These are phyloP conservation scores for Pseudochromis fuscus DNA, from an alignment of 2,797 vertebrate genomes.

Conservation along the genomic window DNA sequence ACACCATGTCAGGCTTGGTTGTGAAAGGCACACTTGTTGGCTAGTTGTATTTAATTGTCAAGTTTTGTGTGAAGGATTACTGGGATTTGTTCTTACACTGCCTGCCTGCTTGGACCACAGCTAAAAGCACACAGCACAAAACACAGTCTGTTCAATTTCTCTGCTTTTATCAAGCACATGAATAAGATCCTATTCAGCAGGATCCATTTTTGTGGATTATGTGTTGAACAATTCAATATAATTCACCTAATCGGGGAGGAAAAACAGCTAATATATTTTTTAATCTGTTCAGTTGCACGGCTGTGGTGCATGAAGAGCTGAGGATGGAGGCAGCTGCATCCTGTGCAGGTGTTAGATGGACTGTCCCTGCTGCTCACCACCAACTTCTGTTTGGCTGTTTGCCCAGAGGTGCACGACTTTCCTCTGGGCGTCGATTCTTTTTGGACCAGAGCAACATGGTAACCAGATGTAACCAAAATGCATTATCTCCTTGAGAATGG, in stretches of 20 bases:
- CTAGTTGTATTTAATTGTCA: constrained; percentile 11
- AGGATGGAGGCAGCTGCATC: not conserved
- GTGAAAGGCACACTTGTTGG: constrained; percentile 4
- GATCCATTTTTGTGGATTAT: not conserved
- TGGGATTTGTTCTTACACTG: constrained; percentile 19
- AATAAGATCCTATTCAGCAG: not conserved
- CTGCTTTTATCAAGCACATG: not conserved
- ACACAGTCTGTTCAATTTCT: constrained; percentile 8
- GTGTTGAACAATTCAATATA: not conserved
- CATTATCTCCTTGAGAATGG: no score
- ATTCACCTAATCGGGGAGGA: not conserved
- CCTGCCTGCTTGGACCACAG: not conserved
- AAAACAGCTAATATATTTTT: not conserved
- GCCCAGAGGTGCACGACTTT: no score
- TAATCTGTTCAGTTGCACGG: not conserved
- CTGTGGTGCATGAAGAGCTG: not conserved
- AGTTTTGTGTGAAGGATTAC: constrained; percentile 23
- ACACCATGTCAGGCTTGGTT: not conserved
- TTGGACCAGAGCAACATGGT: no score
- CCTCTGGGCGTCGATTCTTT: no score
- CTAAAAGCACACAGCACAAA: constrained; percentile 5
- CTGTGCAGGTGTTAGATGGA: not conserved
- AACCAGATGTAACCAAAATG: no score
- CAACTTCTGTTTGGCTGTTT: no score
- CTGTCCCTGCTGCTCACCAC: no score